Evolutionary conservation across 2,797 vertebrate genomes (phyloP), one percentile per base, ranked within the genome.

Genomic region (Rhinophrynus dorsalis): DNA sequence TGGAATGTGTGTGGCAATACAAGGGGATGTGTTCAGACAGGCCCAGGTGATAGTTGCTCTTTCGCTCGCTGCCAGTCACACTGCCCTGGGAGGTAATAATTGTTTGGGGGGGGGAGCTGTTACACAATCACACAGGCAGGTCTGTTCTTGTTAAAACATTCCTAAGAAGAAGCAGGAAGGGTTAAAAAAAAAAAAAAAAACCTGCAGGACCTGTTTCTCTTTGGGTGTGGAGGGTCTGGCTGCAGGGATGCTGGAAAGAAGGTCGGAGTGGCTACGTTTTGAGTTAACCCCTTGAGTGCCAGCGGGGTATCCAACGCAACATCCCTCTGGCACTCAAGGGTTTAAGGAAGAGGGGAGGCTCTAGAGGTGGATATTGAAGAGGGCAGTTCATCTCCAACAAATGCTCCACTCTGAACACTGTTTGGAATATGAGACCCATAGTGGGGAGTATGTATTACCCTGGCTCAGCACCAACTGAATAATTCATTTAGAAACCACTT

Each of bases 171-270:
- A 7, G 32, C 1, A 21, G 5, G 12, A 60, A 66, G 60, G 62
- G 70, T 73, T 73, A 73, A 73, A n/a, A 66, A 47, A 47, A n/a
- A n/a, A n/a, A n/a, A n/a, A n/a, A 42, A 38, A 18, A 40, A 73
- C 52, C 50, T 35, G 70, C 37, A 30, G 30, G 45, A 24, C 70
- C 55, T 30, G 62, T 51, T 60, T 12, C 40, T 26, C 4, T 6
- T n/a, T n/a, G n/a, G 27, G 27, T 5, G 13, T 44, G 20, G 11
- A 44, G 1, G 40, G 17, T 17, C 3, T 26, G 51, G 17, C 37
- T 18, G n/a, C 50, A 6, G 55, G 55, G 18, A 18, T 15, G 15
- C 18, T 13, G 54, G 1, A 0, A 23, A 9, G 50, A 35, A 11
- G n/a, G n/a, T n/a, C n/a, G n/a, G n/a, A n/a, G n/a, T n/a, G n/a